These are phyloP conservation scores for Perca schrenkii DNA, from an alignment of 2,113 vertebrate species.

Conservation along the genomic window DNA sequence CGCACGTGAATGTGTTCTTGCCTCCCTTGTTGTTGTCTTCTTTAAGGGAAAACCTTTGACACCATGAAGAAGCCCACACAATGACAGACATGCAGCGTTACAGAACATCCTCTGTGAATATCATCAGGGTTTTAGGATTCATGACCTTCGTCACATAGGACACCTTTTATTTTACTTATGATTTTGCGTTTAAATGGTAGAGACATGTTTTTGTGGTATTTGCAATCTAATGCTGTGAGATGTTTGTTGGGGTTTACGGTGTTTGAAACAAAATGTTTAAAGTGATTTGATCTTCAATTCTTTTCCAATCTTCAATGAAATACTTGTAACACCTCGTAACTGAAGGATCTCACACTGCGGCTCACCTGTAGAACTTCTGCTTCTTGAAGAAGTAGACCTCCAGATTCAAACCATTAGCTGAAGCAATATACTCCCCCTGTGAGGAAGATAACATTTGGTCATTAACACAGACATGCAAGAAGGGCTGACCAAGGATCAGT, in stretches of 20 bases:
- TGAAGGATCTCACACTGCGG: not conserved
- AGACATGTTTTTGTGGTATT: not conserved
- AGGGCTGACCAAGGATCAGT: not conserved
- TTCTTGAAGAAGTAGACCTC: constrained; percentile 92
- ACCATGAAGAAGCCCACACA: not conserved
- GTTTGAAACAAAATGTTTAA: not conserved
- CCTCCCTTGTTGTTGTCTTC: constrained; percentile 83
- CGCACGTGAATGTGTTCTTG: constrained; percentile 88
- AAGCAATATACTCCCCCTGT: constrained; percentile 91
- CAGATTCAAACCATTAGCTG: constrained; percentile 83
- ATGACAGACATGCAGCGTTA: not conserved
- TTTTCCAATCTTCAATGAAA: not conserved
- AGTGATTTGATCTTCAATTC: not conserved
- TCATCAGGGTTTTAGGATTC: not conserved
- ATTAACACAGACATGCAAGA: not conserved
- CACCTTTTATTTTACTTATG: not conserved
- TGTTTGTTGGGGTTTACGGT: not conserved
- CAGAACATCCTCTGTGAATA: not conserved
- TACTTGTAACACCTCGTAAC: not conserved
- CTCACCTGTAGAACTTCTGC: constrained; percentile 89
- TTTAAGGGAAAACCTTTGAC: constrained; percentile 88
- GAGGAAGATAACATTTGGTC: not conserved
- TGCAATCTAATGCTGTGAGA: too few relatives aligned
- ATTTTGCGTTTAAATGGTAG: too few relatives aligned
- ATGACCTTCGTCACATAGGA: not conserved